Conservation (phyloP, 1,140 invertebrate species). For the Stegodyphus dumicola region DNA sequence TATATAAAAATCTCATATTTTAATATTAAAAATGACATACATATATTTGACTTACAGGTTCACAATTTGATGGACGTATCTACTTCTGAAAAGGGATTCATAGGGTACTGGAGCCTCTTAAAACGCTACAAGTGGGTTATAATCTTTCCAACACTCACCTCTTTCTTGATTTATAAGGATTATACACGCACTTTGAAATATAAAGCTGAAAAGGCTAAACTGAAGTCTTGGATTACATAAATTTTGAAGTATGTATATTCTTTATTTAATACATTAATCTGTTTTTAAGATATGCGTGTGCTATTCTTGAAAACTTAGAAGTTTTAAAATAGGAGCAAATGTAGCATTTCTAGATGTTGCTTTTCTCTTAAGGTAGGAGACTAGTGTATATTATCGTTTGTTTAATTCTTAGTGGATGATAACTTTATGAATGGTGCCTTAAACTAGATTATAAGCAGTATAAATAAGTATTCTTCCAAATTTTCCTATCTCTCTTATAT, state of each 20-base stretch:
- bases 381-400: too few relatives aligned
- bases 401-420: too few relatives aligned
- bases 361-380: not conserved
- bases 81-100: not conserved
- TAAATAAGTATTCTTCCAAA: too few relatives aligned
- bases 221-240: not conserved
- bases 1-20: too few relatives aligned
- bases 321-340: not conserved
- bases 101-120: slow-evolving; percentile 8
- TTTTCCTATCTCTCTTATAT: too few relatives aligned
- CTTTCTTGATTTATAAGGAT: slow-evolving; percentile 24
- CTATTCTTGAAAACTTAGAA: not conserved
- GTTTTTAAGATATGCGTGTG: not conserved
- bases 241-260: not conserved
- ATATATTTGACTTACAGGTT: too few relatives aligned
- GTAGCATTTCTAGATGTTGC: not conserved
- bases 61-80: not conserved
- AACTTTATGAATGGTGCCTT: too few relatives aligned
- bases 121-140: slow-evolving; percentile 49
- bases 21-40: too few relatives aligned
- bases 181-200: slow-evolving; percentile 21
- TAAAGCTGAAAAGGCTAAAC: slow-evolving; percentile 40
- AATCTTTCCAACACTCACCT: slow-evolving; percentile 30
- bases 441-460: too few relatives aligned
- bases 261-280: not conserved